Evolutionary conservation across 2,888 invertebrate genomes (phyloP).

Genomic region (Tineola bisselliella): DNA sequence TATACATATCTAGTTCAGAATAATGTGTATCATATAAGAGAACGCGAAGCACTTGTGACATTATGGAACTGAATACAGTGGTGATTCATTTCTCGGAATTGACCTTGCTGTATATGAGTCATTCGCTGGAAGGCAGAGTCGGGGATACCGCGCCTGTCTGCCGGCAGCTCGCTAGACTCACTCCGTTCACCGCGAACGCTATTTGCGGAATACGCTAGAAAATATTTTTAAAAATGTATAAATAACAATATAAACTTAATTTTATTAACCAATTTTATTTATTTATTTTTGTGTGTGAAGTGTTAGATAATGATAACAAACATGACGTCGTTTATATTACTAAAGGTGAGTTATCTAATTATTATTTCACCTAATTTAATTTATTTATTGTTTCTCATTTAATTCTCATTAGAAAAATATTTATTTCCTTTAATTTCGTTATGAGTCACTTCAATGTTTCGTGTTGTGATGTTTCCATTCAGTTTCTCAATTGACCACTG

Average conservation of each 20-base stretch:
- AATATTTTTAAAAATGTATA: constrained; percentile 29
- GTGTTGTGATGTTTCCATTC: constrained; percentile 14
- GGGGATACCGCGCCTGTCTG: constrained; percentile 68
- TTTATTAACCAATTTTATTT: constrained; percentile 48
- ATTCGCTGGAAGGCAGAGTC: constrained; percentile 68
- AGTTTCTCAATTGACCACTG: constrained; percentile 52
- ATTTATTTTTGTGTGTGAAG: constrained; percentile 25
- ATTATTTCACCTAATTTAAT: neutral
- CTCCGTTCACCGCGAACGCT: constrained; percentile 43
- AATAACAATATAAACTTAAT: constrained; percentile 17
- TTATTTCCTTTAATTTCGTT: too few relatives aligned
- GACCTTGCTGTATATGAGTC: constrained; percentile 70
- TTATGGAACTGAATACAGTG: constrained; percentile 56
- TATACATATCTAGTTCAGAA: neutral
- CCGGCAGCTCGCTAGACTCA: constrained; percentile 54
- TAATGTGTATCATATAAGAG: constrained; percentile 30
- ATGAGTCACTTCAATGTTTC: constrained; percentile 1
- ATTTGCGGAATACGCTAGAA: constrained; percentile 30
- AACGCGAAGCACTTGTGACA: constrained; percentile 56
- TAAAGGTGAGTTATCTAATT: constrained; percentile 45
- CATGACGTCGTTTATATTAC: constrained; percentile 67
- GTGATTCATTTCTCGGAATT: constrained; percentile 65
- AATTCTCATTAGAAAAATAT: constrained; percentile 2
- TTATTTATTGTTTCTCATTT: neutral
- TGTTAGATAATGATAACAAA: constrained; percentile 66